A percentile compares a stretch with the other conserved stretches of the same genome.
Conservation (phyloP, 2,113 vertebrate genomes). For the Zosterops pallidus region DNA sequence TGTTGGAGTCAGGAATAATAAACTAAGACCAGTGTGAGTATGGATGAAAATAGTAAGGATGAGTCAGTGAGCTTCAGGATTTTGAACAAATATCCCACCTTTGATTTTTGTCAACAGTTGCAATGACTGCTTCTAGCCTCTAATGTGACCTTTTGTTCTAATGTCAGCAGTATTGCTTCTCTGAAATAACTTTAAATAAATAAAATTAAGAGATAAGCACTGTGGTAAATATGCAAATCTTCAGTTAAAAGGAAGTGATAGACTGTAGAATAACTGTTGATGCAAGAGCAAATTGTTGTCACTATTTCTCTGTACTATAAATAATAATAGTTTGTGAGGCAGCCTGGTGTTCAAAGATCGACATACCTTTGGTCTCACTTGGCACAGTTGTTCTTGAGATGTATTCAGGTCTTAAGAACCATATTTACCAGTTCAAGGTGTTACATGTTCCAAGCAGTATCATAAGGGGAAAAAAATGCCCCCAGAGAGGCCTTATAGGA, state of each 20-base stretch:
- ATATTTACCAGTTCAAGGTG: not conserved
- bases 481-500: not conserved
- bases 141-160: not conserved
- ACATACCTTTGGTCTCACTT: not conserved
- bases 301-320: not conserved
- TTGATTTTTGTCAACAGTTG: not conserved
- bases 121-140: not conserved
- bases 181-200: not conserved
- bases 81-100: not conserved
- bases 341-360: not conserved
- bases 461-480: not conserved
- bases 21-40: not conserved
- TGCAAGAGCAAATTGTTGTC: not conserved
- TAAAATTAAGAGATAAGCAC: not conserved
- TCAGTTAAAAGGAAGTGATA: not conserved
- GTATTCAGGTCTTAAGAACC: not conserved
- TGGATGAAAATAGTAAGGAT: not conserved
- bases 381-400: not conserved
- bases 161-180: not conserved
- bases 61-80: not conserved
- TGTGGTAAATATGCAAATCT: not conserved
- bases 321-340: not conserved
- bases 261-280: not conserved
- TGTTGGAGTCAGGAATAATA: not conserved
- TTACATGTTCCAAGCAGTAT: not conserved